Percentiles rank a stretch among this genome's conserved stretches.
These are phyloP conservation scores for Corythornis vintsioides DNA, from an alignment of 2,113 vertebrate genomes.

Conservation along the genomic window DNA sequence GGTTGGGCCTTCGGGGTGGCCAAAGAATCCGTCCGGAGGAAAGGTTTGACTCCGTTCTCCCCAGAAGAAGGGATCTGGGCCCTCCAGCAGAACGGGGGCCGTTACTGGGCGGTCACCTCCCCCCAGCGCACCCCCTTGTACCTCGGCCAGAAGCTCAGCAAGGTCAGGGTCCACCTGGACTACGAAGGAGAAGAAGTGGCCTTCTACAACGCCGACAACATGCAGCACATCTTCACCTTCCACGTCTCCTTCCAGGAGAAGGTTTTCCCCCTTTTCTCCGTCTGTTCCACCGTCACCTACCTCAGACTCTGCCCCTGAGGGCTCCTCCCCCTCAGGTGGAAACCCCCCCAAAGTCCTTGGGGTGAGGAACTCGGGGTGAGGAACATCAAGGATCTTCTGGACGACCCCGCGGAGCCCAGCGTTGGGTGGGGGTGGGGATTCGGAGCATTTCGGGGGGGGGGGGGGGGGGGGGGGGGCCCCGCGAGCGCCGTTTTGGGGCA, in stretches of 20 bases:
- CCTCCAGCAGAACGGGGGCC: constrained; percentile 65
- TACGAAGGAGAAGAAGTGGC: constrained; percentile 77
- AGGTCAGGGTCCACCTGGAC: constrained; percentile 74
- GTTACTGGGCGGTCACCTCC: constrained; percentile 77
- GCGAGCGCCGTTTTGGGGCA: too few species aligned
- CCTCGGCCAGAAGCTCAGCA: constrained; percentile 26
- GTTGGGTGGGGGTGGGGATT: background rate
- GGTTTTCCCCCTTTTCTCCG: constrained; percentile 76
- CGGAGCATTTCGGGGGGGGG: too few species aligned
- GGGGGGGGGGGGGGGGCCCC: too few species aligned
- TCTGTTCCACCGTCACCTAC: constrained; percentile 74
- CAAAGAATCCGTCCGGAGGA: constrained; percentile 79
- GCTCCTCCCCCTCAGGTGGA: too few species aligned
- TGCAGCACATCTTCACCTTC: constrained; percentile 80
- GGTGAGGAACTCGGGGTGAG: too few species aligned
- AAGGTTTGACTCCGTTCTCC: constrained; percentile 74
- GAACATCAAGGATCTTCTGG: too few species aligned
- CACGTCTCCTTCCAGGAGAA: constrained; percentile 73
- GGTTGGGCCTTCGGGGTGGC: constrained; percentile 92
- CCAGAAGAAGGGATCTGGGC: constrained; percentile 81
- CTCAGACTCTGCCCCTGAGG: constrained; percentile 53
- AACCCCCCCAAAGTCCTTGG: too few species aligned
- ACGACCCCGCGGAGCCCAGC: fast-evolving
- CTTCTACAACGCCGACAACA: constrained; percentile 73
- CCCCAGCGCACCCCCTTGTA: constrained; percentile 67